phyloP scores from a whole-genome alignment of 2,797 vertebrate genomes.

The Hirundo rustica region DNA sequence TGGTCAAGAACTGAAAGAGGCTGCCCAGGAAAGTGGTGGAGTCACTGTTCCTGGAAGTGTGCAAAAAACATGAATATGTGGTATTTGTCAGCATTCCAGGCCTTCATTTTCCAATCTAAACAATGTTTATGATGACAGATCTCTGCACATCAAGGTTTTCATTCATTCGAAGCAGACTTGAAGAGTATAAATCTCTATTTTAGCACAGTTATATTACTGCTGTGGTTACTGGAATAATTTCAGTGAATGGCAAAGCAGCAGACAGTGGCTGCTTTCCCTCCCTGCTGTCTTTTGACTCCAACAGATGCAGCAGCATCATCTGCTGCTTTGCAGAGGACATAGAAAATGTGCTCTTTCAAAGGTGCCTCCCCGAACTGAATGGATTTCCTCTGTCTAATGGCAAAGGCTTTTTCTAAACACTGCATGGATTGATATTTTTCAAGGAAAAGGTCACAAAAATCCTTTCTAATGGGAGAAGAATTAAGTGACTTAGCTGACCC shows the following conservation, averaged over 20 bases:
- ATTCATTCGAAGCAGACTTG: neutral
- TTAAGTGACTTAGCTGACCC: conserved; percentile 13
- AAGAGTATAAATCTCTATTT: neutral
- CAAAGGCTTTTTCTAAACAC: neutral
- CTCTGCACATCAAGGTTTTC: neutral
- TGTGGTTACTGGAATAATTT: neutral
- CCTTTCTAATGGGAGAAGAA: conserved; percentile 31
- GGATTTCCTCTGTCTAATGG: neutral
- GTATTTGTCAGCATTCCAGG: neutral
- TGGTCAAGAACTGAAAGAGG: neutral
- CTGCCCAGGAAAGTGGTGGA: neutral
- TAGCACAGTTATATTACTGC: neutral
- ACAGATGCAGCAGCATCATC: neutral
- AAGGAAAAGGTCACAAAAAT: conserved; percentile 24
- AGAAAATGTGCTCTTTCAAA: neutral
- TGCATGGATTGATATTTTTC: neutral
- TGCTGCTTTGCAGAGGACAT: neutral
- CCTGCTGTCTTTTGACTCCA: neutral
- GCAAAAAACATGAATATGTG: neutral
- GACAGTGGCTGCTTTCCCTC: neutral
- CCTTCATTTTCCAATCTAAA: neutral
- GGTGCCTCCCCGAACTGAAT: neutral
- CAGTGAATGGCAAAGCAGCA: neutral
- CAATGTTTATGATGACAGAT: neutral
- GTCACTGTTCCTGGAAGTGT: neutral